Evolutionary conservation across 2,113 vertebrate species (phyloP).

Genomic region (Lamprologus ornatipinnis): DNA sequence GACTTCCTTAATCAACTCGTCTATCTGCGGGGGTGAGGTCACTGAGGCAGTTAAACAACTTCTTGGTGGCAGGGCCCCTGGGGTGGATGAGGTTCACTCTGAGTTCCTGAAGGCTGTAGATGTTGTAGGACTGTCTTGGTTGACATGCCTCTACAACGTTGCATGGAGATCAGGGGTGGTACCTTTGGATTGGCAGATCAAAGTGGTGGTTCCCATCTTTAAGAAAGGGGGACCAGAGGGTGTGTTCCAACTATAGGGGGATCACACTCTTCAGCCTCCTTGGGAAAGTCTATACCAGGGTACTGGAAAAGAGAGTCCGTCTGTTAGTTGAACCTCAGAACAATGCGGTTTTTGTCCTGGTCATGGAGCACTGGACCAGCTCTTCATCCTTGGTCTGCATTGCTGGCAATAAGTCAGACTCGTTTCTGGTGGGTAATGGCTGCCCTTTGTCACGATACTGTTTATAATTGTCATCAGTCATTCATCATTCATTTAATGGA

Average conservation of each 20-base stretch:
- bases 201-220: neutral
- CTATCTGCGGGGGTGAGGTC: neutral
- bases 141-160: rapidly evolving
- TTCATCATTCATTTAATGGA: neutral
- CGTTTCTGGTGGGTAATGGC: neutral
- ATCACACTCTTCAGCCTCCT: neutral
- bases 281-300: neutral
- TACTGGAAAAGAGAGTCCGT: neutral
- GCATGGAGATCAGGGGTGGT: neutral
- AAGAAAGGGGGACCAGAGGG: neutral
- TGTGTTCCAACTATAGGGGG: neutral
- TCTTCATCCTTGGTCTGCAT: neutral
- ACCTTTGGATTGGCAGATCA: neutral
- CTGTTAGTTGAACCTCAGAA: neutral
- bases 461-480: neutral
- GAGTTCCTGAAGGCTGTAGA: neutral
- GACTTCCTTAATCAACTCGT: neutral
- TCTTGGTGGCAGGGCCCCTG: neutral
- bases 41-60: neutral
- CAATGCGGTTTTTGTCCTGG: neutral
- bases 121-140: neutral
- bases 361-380: neutral
- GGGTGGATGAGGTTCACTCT: neutral
- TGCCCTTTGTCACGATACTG: neutral
- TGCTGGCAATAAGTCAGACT: neutral